Evolutionary conservation across 2,888 invertebrate species (phyloP).

Genomic region (Apeira syringaria): DNA sequence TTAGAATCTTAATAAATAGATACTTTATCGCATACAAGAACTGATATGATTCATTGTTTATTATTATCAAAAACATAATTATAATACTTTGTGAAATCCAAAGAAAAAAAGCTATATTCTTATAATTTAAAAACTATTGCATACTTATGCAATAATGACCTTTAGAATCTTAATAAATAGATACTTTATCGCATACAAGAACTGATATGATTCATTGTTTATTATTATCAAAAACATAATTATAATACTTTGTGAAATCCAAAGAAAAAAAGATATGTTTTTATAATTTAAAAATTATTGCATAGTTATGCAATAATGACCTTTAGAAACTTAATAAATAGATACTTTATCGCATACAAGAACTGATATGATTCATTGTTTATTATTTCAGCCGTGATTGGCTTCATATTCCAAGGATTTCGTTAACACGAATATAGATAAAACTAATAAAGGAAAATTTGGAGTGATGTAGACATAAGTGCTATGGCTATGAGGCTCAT

Average conservation of each 20-base stretch:
- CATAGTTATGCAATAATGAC: constrained; percentile 1
- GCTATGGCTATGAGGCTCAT: too few species aligned
- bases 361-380: constrained; percentile 2
- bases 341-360: constrained; percentile 11
- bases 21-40: too few species aligned
- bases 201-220: constrained; percentile 1
- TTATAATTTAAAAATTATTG: too few species aligned
- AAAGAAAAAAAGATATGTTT: too few species aligned
- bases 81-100: too few species aligned
- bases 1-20: too few species aligned
- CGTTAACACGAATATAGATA: neutral
- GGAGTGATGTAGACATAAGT: neutral
- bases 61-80: too few species aligned
- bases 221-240: too few species aligned
- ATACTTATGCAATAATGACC: constrained; percentile 2
- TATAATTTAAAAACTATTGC: too few species aligned
- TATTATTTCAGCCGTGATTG: constrained; percentile 4
- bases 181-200: constrained; percentile 11
- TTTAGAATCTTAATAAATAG: constrained; percentile 17
- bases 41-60: too few species aligned
- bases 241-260: too few species aligned
- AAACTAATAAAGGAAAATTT: neutral
- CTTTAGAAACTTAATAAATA: constrained; percentile 17
- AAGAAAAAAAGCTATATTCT: too few species aligned
- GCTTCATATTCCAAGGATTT: constrained; percentile 1